Conservation (phyloP, 2,113 vertebrate species). For the Ariopsis seemanni region DNA sequence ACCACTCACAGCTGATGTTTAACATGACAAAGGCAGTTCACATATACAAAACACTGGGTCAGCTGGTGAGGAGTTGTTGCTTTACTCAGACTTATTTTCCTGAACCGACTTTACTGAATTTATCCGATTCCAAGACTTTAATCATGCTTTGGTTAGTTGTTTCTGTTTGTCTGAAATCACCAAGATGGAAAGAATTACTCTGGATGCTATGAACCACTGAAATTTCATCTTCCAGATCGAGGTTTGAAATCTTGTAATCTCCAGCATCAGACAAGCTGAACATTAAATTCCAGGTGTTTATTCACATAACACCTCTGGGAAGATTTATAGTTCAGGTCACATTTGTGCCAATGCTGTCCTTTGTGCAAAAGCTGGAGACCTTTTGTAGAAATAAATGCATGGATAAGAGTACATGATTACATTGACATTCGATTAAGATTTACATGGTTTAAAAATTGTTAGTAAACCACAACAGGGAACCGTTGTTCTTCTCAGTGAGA, state of each 20-base stretch:
- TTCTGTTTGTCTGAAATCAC: no score
- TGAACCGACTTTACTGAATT: not conserved
- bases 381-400: not conserved
- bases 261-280: not conserved
- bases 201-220: not conserved
- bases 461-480: not conserved
- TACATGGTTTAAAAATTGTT: not conserved
- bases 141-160: not conserved
- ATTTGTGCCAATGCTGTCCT: not conserved
- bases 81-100: not conserved
- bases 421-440: not conserved
- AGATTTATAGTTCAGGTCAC: not conserved
- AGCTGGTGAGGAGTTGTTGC: not conserved
- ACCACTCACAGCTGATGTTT: constrained; percentile 2
- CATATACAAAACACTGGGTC: no score
- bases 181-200: not conserved
- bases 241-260: not conserved
- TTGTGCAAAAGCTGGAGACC: not conserved
- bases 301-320: not conserved
- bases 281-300: not conserved
- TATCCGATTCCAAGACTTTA: not conserved
- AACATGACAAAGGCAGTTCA: constrained; percentile 22
- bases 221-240: not conserved
- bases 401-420: not conserved
- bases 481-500: not conserved